Evolutionary conservation across 2,797 vertebrate species (phyloP).

Genomic region (Avahi laniger): DNA sequence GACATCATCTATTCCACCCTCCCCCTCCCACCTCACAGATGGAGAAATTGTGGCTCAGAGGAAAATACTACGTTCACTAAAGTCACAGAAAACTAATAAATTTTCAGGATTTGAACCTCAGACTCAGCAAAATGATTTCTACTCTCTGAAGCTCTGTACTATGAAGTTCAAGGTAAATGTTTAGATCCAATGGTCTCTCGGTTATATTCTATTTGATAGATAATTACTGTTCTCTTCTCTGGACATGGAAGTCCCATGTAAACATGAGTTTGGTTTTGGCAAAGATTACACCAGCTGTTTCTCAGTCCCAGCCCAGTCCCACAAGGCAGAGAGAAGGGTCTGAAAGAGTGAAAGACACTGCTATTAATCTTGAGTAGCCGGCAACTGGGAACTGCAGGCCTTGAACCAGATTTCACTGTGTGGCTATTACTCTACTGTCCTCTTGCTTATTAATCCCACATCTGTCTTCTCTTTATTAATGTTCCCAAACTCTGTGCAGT

Average conservation of each 20-base stretch:
- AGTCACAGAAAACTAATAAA: not conserved
- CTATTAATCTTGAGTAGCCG: conserved; percentile 74
- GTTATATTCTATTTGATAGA: not conserved
- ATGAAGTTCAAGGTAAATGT: not conserved
- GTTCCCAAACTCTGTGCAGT: conserved; percentile 40
- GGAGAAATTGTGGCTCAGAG: not conserved
- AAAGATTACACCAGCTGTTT: conserved; percentile 58
- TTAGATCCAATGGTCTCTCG: not conserved
- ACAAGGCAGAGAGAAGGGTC: conserved; percentile 31
- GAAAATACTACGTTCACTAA: not conserved
- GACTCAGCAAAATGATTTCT: not conserved
- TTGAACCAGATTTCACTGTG: conserved; percentile 68
- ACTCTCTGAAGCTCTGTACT: not conserved
- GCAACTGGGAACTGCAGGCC: conserved; percentile 63
- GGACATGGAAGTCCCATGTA: conserved; percentile 9
- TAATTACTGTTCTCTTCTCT: not conserved
- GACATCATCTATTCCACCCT: not conserved
- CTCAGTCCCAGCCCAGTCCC: conserved; percentile 44
- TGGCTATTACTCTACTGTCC: conserved; percentile 69
- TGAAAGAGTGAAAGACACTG: conserved; percentile 49
- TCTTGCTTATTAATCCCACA: conserved; percentile 71
- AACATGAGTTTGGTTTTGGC: conserved; percentile 17
- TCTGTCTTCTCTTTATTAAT: conserved; percentile 77
- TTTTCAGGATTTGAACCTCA: not conserved
- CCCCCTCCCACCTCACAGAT: not conserved